Base-by-base conservation (phyloP, 2,113 vertebrate species). In the Ctenodactylus gundi region DNA sequence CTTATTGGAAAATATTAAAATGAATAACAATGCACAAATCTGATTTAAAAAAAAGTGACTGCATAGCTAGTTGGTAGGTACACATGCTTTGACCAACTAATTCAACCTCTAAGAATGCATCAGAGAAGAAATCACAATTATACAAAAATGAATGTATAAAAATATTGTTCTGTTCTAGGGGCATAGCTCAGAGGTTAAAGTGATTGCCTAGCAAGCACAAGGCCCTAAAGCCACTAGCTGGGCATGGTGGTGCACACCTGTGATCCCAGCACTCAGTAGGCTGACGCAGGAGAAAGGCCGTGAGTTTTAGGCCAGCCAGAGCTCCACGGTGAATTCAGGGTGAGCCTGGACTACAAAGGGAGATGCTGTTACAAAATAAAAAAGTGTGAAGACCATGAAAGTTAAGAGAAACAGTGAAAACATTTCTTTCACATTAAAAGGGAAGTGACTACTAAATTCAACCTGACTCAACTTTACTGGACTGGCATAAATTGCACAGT, bases 81-180 rank as follows among this genome's bases (percentile, higher is more conserved):
- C 4, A 78, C 25, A 67, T 58, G 21, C 36, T 89, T 49, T 82
- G 34, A 72, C 1, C 53, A 41, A 93, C 57, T 88, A 75, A 86
- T 82, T 85, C 41, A 95, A 93, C 39, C 78, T 83, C 75, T 89
- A 85, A 85, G 57, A 81, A 75, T 82, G 8, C 36, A 73, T 46
- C 85, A 44, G 51, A 72, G 62, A 88, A 78, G 53, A 15, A 53
- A 18, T 70, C 2, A 90, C 15, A 65, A 70, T 39, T 73, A 92
- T 10, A 92, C 18, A 90, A 94, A 94, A 85, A 82, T 3, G 21
- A 31, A 91, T 70, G 4, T 20, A 84, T 4, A 58, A 88, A 77
- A 94, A 39, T 80, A 81, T n/a, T 80, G 36, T 27, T n/a, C 41
- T 82, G 7, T 29, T 21, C n/a, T n/a, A n/a, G n/a, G n/a, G n/a